Base-by-base conservation (phyloP, 2,888 invertebrate genomes). In the Glaucopsyche alexis region DNA sequence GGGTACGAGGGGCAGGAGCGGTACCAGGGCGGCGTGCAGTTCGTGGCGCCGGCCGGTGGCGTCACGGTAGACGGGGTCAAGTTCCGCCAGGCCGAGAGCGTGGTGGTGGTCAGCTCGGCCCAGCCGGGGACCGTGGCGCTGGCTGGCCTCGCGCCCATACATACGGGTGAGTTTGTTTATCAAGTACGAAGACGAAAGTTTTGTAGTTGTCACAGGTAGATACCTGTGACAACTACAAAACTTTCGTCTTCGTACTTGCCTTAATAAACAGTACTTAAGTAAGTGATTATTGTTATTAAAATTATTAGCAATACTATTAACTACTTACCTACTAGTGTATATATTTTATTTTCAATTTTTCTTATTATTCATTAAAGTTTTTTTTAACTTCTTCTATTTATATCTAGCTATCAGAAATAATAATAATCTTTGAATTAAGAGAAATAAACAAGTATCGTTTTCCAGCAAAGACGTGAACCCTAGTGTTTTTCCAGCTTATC, bases 81-180 rank as follows among this genome's bases (percentile, higher is more conserved):
- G 91, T 96, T 94, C 85, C 89, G 95, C 2, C 93, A 92, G 81
- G 91, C 91, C 0, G 94, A 94, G 79, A 92, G 93, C 78, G 89
- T 93, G 72, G 93, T 93, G 74, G 91, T 93, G 49, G 90, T 91
- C 67, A 91, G 90, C 81, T 84, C 84, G 67, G 93, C 94, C 29
- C 94, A 93, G 80, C 94, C 94, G 49, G 94, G 93, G 74, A 87
- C 87, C 2, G 86, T 90, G 67, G 80, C 90, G 0, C 81, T 92
- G 7, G 84, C 92, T 2, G 88, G 89, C 2, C 79, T 91, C 14
- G 86, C 90, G n/a, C 91, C 91, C 6, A 81, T 93, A 79, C 91
- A 93, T 70, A 88, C 91, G 50, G 92, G 93, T 90, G 11, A 55
- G 19, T 16, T 16, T n/a, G 55, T 11, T 55, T 55, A 55, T 19